Evolutionary conservation across 2,888 invertebrate genomes (phyloP).

Genomic region (Polydrusus tereticollis): DNA sequence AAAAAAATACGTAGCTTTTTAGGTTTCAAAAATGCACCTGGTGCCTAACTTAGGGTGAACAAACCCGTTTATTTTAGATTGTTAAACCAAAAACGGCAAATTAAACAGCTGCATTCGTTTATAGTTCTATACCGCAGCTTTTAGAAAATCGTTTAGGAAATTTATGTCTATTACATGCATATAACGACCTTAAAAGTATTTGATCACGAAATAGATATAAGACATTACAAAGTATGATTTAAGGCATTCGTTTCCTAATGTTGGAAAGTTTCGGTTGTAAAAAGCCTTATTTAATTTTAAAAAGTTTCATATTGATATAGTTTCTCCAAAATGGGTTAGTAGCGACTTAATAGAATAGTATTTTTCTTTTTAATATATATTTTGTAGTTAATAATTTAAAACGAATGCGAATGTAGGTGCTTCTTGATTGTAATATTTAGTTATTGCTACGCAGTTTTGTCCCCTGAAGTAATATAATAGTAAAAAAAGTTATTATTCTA

Average conservation of each 20-base stretch:
- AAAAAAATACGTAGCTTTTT: no score
- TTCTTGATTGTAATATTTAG: no score
- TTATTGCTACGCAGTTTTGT: no score
- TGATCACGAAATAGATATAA: slow-evolving; percentile 40
- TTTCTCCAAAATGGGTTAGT: neutral
- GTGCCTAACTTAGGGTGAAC: no score
- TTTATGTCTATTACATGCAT: slow-evolving; percentile 41
- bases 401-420: no score
- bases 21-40: no score
- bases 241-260: slow-evolving; percentile 25
- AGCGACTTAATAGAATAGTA: neutral
- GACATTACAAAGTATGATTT: slow-evolving; percentile 23
- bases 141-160: slow-evolving; percentile 35
- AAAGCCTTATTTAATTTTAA: slow-evolving; percentile 20
- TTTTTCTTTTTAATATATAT: neutral
- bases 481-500: no score
- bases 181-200: slow-evolving; percentile 33
- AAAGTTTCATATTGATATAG: neutral
- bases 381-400: neutral
- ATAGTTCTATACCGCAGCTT: slow-evolving; percentile 22
- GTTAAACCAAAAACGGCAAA: neutral
- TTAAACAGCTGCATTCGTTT: slow-evolving; percentile 1
- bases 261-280: slow-evolving; percentile 31
- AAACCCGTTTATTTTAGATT: neutral
- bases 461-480: no score